Conservation (phyloP, 64 coral and sea anemone species). For the Catalaphyllia jardinei region DNA sequence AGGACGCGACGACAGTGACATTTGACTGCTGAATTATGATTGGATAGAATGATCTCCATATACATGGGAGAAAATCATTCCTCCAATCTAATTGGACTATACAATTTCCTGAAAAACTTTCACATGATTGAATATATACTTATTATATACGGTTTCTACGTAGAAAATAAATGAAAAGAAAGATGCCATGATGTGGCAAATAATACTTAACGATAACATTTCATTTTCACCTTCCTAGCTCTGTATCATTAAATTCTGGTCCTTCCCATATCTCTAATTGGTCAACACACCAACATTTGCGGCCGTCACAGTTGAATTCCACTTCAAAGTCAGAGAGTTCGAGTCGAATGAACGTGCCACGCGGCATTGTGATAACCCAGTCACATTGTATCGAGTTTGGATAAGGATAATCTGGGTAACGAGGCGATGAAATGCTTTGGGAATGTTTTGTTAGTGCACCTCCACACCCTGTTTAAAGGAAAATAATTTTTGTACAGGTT, state of each 20-base stretch:
- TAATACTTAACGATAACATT: not conserved
- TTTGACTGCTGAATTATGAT: no score
- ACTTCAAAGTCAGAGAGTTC: conserved; percentile 33
- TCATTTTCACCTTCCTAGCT: conserved; percentile 48
- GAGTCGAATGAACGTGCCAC: conserved; percentile 44
- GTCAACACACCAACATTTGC: conserved; percentile 31
- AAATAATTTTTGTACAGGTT: not conserved
- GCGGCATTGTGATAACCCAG: conserved; percentile 41
- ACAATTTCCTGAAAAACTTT: no score
- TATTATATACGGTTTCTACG: no score
- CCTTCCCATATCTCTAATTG: conserved; percentile 62
- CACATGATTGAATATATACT: no score
- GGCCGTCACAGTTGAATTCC: conserved; percentile 12
- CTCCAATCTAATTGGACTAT: no score
- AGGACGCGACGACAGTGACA: no score
- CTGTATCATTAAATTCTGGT: conserved; percentile 56
- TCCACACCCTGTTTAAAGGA: conserved; percentile 33
- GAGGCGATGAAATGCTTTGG: conserved; percentile 53
- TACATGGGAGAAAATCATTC: no score
- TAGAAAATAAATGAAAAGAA: not conserved
- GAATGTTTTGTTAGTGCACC: conserved; percentile 18
- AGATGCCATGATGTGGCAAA: not conserved
- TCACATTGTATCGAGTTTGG: conserved; percentile 51
- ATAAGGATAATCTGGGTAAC: conserved; percentile 51
- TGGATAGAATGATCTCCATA: no score